Evolutionary conservation across 1,140 invertebrate genomes (phyloP).

Genomic region (Listronotus bonariensis): DNA sequence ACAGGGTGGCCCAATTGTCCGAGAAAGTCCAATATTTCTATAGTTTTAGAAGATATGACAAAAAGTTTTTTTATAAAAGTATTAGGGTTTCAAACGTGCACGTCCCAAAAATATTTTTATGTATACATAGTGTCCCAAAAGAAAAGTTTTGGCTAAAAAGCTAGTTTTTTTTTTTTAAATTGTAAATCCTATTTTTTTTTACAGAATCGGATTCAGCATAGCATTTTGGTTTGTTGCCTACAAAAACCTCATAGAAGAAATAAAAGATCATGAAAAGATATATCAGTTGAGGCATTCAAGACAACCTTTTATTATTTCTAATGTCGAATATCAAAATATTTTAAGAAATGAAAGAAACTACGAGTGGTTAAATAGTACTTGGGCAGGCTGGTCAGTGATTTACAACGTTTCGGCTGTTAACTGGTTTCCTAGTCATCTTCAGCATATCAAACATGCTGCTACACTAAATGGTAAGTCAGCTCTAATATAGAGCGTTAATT

Average conservation of each 20-base stretch:
- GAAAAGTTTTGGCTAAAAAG: too few relatives aligned
- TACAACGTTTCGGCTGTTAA: constrained; percentile 52
- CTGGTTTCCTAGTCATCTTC: constrained; percentile 60
- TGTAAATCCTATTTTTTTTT: too few relatives aligned
- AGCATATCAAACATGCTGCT: constrained; percentile 61
- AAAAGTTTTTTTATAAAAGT: too few relatives aligned
- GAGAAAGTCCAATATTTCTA: too few relatives aligned
- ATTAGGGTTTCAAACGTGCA: too few relatives aligned
- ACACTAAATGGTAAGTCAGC: constrained; percentile 60
- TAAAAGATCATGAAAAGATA: constrained; percentile 53
- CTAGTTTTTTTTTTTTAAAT: too few relatives aligned
- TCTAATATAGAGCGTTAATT: too few relatives aligned
- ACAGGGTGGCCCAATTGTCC: too few relatives aligned
- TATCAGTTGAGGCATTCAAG: constrained; percentile 35
- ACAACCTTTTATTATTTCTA: constrained; percentile 33
- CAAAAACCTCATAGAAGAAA: constrained; percentile 54
- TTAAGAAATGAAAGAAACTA: constrained; percentile 33
- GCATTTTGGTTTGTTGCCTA: constrained; percentile 61
- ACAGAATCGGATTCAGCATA: too few relatives aligned
- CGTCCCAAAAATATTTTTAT: too few relatives aligned
- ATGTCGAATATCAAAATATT: constrained; percentile 33
- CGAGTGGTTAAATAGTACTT: constrained; percentile 52
- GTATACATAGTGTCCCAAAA: too few relatives aligned
- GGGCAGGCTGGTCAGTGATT: constrained; percentile 54
- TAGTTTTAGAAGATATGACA: too few relatives aligned